Evolutionary conservation across 1,140 invertebrate species (phyloP).

Genomic region (Drosophila bocki): DNA sequence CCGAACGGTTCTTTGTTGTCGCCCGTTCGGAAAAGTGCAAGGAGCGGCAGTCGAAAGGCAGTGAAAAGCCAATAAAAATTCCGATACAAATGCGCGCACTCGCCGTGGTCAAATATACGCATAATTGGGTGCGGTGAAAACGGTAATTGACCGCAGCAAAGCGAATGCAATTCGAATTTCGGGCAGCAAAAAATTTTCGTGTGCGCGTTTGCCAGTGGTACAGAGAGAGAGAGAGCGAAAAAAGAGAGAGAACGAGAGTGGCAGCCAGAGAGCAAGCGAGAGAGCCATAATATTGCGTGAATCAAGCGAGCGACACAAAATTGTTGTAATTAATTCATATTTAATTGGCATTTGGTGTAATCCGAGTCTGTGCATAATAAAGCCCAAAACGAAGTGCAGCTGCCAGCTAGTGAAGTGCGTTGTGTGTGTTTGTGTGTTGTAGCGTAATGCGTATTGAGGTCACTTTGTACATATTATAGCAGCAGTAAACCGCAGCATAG

Average conservation of each 20-base stretch:
- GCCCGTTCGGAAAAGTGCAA: slow-evolving; percentile 38
- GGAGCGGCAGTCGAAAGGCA: slow-evolving; percentile 14
- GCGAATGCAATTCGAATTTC: slow-evolving; percentile 15
- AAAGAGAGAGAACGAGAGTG: slow-evolving; percentile 8
- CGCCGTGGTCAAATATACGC: slow-evolving; percentile 3
- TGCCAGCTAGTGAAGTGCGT: slow-evolving; percentile 14
- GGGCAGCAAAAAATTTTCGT: slow-evolving; percentile 36
- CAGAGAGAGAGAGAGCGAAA: slow-evolving; percentile 8
- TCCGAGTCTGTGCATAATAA: slow-evolving; percentile 58
- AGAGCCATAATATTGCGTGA: slow-evolving; percentile 65
- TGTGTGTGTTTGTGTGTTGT: slow-evolving; percentile 20
- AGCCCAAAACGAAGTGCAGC: slow-evolving; percentile 51
- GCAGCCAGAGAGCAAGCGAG: slow-evolving; percentile 8
- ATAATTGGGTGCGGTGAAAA: slow-evolving; percentile 37
- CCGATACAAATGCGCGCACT: slow-evolving; percentile 34
- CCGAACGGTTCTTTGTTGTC: slow-evolving; percentile 20
- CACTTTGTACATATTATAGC: slow-evolving; percentile 60
- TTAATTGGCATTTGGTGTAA: slow-evolving; percentile 66
- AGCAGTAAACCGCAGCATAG: slow-evolving; percentile 53
- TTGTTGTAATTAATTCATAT: slow-evolving; percentile 77
- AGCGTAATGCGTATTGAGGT: slow-evolving; percentile 65
- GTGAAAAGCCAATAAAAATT: slow-evolving; percentile 33
- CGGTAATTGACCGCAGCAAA: slow-evolving; percentile 13
- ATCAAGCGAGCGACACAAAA: slow-evolving; percentile 73
- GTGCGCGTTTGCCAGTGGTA: slow-evolving; percentile 31